Conservation (phyloP, 2,888 invertebrate species). For the Amphiduros pacificus region DNA sequence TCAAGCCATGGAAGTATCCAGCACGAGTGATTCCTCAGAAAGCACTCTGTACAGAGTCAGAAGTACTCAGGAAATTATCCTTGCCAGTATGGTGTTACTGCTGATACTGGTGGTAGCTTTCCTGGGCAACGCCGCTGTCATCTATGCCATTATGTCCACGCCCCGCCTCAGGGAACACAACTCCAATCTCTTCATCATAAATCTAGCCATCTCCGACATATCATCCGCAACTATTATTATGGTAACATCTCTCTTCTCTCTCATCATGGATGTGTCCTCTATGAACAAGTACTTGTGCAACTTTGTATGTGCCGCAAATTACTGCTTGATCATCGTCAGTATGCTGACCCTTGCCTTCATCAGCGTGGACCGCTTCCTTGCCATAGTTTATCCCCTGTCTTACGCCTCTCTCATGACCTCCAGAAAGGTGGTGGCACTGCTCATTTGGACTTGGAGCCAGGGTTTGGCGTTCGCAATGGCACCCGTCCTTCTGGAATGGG, state of each 20-base stretch:
- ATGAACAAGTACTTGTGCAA: slow-evolving; percentile 38
- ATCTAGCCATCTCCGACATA: slow-evolving; percentile 48
- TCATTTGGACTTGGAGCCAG: slow-evolving; percentile 48
- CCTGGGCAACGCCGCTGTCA: slow-evolving; percentile 38
- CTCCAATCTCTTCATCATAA: slow-evolving; percentile 48
- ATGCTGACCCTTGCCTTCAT: slow-evolving; percentile 56
- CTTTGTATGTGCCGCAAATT: slow-evolving; percentile 50
- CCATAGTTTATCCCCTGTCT: slow-evolving; percentile 46
- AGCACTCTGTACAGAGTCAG: too few species aligned
- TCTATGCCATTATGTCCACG: slow-evolving; percentile 35
- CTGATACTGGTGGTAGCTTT: slow-evolving; percentile 28
- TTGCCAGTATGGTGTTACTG: slow-evolving; percentile 33
- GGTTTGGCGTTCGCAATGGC: slow-evolving; percentile 45
- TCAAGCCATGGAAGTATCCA: too few species aligned
- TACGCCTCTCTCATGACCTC: slow-evolving; percentile 39
- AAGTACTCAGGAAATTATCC: slow-evolving; percentile 21
- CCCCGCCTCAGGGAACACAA: slow-evolving; percentile 37
- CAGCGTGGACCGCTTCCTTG: slow-evolving; percentile 52
- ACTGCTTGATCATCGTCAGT: slow-evolving; percentile 55
- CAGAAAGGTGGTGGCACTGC: slow-evolving; percentile 27
- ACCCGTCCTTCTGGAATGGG: slow-evolving; percentile 44
- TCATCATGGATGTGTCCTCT: slow-evolving; percentile 31
- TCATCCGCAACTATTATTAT: slow-evolving; percentile 44
- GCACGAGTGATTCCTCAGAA: too few species aligned
- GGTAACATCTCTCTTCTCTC: slow-evolving; percentile 36